A percentile compares a stretch with the other conserved stretches of the same genome.
Conservation (phyloP, 2,888 invertebrate genomes). For the Fragum sueziense region DNA sequence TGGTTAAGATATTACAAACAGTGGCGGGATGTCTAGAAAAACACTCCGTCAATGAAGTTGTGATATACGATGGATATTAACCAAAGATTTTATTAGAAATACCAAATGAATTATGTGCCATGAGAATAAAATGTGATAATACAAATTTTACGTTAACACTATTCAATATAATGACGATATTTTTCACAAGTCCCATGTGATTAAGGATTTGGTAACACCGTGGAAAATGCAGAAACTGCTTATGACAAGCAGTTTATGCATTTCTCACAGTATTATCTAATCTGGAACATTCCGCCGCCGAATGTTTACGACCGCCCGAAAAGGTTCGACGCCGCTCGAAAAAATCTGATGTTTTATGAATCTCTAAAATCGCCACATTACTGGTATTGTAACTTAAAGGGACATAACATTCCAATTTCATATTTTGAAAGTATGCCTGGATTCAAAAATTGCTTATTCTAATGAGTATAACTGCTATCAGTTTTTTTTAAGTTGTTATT, state of each 20-base stretch:
- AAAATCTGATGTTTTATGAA: too few relatives aligned
- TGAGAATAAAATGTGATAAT: background rate
- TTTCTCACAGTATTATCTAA: background rate
- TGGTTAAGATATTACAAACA: constrained; percentile 81
- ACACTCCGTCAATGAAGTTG: background rate
- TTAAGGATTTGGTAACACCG: background rate
- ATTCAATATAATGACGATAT: background rate
- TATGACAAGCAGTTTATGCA: background rate
- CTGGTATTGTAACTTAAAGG: too few relatives aligned
- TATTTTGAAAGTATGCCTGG: too few relatives aligned
- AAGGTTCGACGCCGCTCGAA: too few relatives aligned
- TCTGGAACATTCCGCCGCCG: background rate
- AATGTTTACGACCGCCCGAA: too few relatives aligned
- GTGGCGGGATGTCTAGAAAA: constrained; percentile 59
- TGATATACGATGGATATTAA: background rate
- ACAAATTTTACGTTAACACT: background rate
- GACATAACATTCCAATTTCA: too few relatives aligned
- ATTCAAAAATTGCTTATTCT: too few relatives aligned
- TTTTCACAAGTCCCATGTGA: background rate
- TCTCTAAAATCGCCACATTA: too few relatives aligned
- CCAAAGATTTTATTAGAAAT: background rate
- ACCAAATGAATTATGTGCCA: background rate
- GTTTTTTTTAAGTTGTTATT: too few relatives aligned
- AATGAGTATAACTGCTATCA: too few relatives aligned
- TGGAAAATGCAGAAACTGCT: background rate